Evolutionary conservation across 1,140 invertebrate genomes (phyloP).

Genomic region (Bradysia coprophila): DNA sequence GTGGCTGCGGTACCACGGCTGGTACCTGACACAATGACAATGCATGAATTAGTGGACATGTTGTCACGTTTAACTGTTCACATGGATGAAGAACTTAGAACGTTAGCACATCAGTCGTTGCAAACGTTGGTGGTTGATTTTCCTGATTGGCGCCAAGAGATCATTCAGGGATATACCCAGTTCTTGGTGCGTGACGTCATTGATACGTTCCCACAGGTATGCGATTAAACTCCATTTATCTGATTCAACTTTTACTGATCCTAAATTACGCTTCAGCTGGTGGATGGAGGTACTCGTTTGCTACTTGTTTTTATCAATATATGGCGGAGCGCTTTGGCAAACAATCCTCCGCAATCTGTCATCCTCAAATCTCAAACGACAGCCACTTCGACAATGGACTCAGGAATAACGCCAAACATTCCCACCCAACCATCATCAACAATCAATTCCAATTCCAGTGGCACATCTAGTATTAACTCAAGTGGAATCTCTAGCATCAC

Average conservation of each 20-base stretch:
- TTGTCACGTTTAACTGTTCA: constrained; percentile 79
- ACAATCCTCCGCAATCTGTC: constrained; percentile 7
- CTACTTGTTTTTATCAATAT: constrained; percentile 78
- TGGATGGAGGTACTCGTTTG: constrained; percentile 91
- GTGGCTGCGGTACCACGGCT: constrained; percentile 94
- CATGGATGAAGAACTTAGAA: constrained; percentile 79
- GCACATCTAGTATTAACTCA: constrained; percentile 18
- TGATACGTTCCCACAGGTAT: constrained; percentile 64
- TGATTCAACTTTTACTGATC: neutral
- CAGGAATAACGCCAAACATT: neutral
- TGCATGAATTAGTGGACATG: constrained; percentile 84
- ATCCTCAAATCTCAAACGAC: constrained; percentile 2
- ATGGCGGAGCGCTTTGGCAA: constrained; percentile 67
- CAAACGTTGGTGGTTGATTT: constrained; percentile 93
- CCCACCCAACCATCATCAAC: constrained; percentile 6
- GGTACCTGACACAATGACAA: constrained; percentile 92
- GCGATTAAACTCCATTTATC: neutral
- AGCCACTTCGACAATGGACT: constrained; percentile 4
- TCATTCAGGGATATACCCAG: constrained; percentile 84
- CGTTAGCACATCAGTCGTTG: constrained; percentile 85
- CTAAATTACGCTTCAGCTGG: constrained; percentile 32
- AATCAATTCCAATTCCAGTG: constrained; percentile 21
- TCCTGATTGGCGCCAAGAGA: constrained; percentile 92
- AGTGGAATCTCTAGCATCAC: constrained; percentile 21
- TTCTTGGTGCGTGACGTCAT: constrained; percentile 85